A percentile compares a stretch with the other conserved stretches of the same genome.
Conservation (phyloP, 2,888 invertebrate species). For the Heliothis peltigera region DNA sequence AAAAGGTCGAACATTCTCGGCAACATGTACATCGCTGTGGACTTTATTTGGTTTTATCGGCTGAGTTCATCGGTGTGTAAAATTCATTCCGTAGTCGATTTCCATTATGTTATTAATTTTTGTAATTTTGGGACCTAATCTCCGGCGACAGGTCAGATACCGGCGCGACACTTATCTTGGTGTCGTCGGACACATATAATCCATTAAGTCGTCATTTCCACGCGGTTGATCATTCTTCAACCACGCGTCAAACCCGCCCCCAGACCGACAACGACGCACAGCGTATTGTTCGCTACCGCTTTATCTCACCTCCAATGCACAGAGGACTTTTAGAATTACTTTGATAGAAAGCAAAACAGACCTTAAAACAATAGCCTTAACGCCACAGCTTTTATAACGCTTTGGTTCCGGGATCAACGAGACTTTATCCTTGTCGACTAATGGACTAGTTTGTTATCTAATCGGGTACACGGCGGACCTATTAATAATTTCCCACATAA, state of each 20-base stretch:
- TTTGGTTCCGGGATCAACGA: slow-evolving; percentile 55
- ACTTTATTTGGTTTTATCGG: slow-evolving; percentile 74
- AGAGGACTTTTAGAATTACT: slow-evolving; percentile 76
- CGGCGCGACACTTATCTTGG: slow-evolving; percentile 88
- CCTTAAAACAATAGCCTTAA: slow-evolving; percentile 77
- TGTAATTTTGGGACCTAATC: slow-evolving; percentile 87
- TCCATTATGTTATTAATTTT: slow-evolving; percentile 88
- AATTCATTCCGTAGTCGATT: slow-evolving; percentile 81
- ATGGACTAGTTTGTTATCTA: slow-evolving; percentile 90
- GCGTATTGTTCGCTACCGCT: slow-evolving; percentile 87
- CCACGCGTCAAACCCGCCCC: slow-evolving; percentile 87
- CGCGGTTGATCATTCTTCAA: slow-evolving; percentile 88
- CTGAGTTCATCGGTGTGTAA: slow-evolving; percentile 78
- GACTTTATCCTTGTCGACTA: slow-evolving; percentile 82
- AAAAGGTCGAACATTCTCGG: slow-evolving; percentile 67
- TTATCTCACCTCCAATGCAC: slow-evolving; percentile 77
- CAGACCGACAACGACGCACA: slow-evolving; percentile 71
- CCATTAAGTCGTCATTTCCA: slow-evolving; percentile 90
- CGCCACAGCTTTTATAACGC: slow-evolving; percentile 69
- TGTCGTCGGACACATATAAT: slow-evolving; percentile 89
- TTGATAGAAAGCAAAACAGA: slow-evolving; percentile 69
- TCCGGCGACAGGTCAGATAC: slow-evolving; percentile 83
- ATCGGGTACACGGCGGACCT: slow-evolving; percentile 86
- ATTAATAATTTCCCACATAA: slow-evolving; percentile 89
- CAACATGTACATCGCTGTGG: slow-evolving; percentile 67